These are phyloP conservation scores for Pogonognathellus flavescens DNA, from an alignment of 1,140 invertebrate species.

Conservation along the genomic window DNA sequence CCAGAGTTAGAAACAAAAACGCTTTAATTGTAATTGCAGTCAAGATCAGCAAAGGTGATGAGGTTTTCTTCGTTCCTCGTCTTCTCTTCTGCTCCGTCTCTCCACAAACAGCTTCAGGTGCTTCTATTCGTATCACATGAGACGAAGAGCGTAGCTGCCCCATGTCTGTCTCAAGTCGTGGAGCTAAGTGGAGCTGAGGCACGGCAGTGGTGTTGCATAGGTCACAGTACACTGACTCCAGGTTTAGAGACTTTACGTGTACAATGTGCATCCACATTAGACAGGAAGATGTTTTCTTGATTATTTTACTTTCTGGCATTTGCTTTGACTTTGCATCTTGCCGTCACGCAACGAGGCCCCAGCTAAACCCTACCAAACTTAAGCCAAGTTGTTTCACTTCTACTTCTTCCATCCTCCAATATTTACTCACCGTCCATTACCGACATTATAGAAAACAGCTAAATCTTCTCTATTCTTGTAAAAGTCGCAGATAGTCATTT, in stretches of 20 bases:
- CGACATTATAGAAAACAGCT: too few species aligned
- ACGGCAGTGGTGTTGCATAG: too few species aligned
- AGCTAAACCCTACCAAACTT: neutral
- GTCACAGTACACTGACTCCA: neutral
- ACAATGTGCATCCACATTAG: neutral
- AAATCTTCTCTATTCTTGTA: too few species aligned
- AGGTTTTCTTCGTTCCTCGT: neutral
- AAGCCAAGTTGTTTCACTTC: slow-evolving; percentile 14
- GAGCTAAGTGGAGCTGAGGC: too few species aligned
- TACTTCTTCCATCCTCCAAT: neutral
- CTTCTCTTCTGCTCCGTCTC: too few species aligned
- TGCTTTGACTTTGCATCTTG: slow-evolving; percentile 31
- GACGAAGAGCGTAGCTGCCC: too few species aligned
- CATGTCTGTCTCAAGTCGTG: too few species aligned
- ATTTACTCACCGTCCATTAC: neutral
- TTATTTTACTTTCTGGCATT: slow-evolving; percentile 40
- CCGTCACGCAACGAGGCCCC: slow-evolving; percentile 7
- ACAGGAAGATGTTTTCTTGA: slow-evolving; percentile 4
- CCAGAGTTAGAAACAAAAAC: neutral
- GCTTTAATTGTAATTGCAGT: slow-evolving; percentile 13
- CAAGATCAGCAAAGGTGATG: neutral
- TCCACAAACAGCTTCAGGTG: too few species aligned
- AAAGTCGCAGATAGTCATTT: too few species aligned
- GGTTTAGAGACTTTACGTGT: neutral
- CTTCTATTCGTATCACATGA: too few species aligned